Base-by-base conservation (phyloP, 92 coral and sea anemone genomes). In the Pocillopora grandis region DNA sequence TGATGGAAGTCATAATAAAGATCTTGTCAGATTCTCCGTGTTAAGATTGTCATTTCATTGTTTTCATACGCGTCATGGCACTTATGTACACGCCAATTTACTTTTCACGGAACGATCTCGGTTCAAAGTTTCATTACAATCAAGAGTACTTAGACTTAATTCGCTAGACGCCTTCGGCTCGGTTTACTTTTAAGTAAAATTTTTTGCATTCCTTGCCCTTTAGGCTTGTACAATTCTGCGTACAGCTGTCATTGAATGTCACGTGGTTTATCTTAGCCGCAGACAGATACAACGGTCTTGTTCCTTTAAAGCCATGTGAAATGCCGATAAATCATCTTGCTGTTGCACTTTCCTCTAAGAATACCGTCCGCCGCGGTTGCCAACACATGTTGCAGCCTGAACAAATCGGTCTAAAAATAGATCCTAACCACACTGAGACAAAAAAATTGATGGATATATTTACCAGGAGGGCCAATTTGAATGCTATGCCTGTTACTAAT, bases 161-260 rank as follows among this genome's bases (percentile, higher is more conserved):
- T 69, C 12, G 15, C 56, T 69, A 57, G 67, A 56, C 76, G 36
- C 58, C 37, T 57, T 68, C 71, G 66, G 58, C 84, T 68, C 64
- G 84, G 72, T 42, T 78, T 78, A 19, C 72, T 19, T 49, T 71
- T 13, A 5, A 42, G 72, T 57, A 35, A 19, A 57, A 71, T 81
- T 36, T 61, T 81, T 58, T 36, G 58, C 70, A 81, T 81, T 63
- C 82, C 72, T 61, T 78, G 72, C 55, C 37, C 31, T 64, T 76
- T 49, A 27, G n/a, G 21, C 18, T 13, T n/a, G 21, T 33, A 69
- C 35, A 80, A 58, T 58, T 58, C 58, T 58, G 42, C 36, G 49
- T 37, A 19, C 68, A 71, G 71, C 76, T 70, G 77, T 81, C 60
- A 71, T 2, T 72, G 69, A 14, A 5, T n/a, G 37, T 71, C 77